Conservation (phyloP, 2,797 vertebrate genomes). For the Botia kubotai region DNA sequence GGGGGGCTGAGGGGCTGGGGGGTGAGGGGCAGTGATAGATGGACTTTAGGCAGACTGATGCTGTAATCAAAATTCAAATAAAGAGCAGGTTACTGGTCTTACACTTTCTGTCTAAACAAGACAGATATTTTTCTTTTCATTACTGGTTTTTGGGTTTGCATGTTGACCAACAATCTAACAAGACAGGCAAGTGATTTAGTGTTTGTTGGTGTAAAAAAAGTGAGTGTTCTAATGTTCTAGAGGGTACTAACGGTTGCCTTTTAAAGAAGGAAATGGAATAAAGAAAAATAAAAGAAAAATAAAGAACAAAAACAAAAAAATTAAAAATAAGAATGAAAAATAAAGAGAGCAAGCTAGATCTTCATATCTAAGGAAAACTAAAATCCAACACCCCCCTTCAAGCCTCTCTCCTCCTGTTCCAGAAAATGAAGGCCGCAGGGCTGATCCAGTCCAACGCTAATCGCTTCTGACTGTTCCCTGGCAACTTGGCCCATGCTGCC, state of each 20-base stretch:
- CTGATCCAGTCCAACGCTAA: constrained; percentile 75
- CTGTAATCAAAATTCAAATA: constrained; percentile 75
- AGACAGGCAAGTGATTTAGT: too few species aligned
- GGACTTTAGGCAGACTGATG: constrained; percentile 79
- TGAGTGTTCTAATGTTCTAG: too few species aligned
- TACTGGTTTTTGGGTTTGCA: neutral
- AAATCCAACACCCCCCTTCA: constrained; percentile 2
- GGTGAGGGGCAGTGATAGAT: constrained; percentile 24
- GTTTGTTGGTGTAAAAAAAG: too few species aligned
- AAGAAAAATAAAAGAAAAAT: too few species aligned
- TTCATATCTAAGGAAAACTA: constrained; percentile 58
- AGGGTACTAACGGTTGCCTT: too few species aligned
- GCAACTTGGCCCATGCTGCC: constrained; percentile 72
- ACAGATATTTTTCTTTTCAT: constrained; percentile 63
- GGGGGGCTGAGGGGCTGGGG: constrained; percentile 12
- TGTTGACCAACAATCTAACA: too few species aligned
- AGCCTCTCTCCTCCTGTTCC: constrained; percentile 61
- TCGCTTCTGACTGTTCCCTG: constrained; percentile 77
- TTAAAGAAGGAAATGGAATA: too few species aligned
- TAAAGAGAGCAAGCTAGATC: constrained; percentile 46
- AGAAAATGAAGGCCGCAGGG: constrained; percentile 71
- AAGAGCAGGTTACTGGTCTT: constrained; percentile 73
- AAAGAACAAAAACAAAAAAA: neutral
- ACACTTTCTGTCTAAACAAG: constrained; percentile 60
- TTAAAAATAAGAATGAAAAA: neutral